Base-by-base conservation (phyloP, 35 echinoderm and acorn worm species). In the Apostichopus japonicus region DNA sequence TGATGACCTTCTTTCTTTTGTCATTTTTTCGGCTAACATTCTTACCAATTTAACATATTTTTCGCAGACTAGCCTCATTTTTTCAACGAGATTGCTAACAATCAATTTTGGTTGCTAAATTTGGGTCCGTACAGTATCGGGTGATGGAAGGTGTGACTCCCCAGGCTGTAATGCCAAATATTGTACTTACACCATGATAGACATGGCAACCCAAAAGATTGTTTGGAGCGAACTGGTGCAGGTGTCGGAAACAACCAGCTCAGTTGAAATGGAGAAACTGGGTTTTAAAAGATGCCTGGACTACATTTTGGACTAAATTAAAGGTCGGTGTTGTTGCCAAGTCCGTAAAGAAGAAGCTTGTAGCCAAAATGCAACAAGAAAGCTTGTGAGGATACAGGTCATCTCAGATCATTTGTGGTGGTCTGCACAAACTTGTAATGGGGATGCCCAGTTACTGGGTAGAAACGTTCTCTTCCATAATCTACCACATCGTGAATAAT, bases 171-270 rank as follows among this genome's bases (percentile, higher is more conserved):
- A 55, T 79, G 91, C 94, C 22, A 95, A 95, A 63, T 95, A 92
- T 83, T 92, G 94, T 44, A 83, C 83, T 0, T 95, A 95, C 52
- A 90, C 76, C 6, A 80, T 96, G 72, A 96, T 96, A 92, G 92
- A 96, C 33, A 58, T 82, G 17, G 17, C 67, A 8, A 77, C 77
- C 2, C 6, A 88, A 8, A 84, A 91, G 10, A 89, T 94, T 88
- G 70, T 94, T 55, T 51, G 51, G 54, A 93, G 56, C 23, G 25
- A 88, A 72, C 17, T 93, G 22, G 92, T 93, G 1, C 92, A 93
- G 71, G 94, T 95, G 0, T 86, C 56, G 2, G 86, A 95, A 75
- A 65, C 87, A 5, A 58, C 86, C 11, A 84, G 91, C 25, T 93
- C 92, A 55, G 78, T 76, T 6, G 92, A 86, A 2, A 91, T 95